Evolutionary conservation across 2,888 invertebrate genomes (phyloP).

Genomic region (Monochamus alternatus): DNA sequence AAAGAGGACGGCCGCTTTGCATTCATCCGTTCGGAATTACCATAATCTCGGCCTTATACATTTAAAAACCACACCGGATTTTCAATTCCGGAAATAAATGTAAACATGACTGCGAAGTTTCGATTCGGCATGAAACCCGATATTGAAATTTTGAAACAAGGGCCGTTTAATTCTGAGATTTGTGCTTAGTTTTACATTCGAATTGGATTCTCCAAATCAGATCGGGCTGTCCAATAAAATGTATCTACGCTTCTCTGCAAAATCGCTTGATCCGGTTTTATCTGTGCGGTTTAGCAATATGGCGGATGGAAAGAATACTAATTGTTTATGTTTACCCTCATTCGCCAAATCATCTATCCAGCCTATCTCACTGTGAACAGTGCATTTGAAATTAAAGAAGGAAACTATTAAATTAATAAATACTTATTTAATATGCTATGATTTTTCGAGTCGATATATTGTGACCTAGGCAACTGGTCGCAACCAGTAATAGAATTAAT

Average conservation of each 20-base stretch:
- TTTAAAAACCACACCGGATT: constrained; percentile 8
- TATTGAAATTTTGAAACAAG: constrained; percentile 51
- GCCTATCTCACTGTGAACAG: too few relatives aligned
- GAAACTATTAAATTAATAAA: too few relatives aligned
- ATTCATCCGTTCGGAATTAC: constrained; percentile 2
- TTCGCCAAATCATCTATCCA: background rate
- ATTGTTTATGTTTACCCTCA: constrained; percentile 26
- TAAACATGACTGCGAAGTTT: constrained; percentile 10
- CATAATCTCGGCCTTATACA: constrained; percentile 13
- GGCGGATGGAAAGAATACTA: constrained; percentile 28
- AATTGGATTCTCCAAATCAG: constrained; percentile 56
- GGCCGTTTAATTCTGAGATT: constrained; percentile 51
- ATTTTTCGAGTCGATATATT: too few relatives aligned
- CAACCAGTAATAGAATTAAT: too few relatives aligned
- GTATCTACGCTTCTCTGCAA: constrained; percentile 56
- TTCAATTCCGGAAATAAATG: constrained; percentile 30
- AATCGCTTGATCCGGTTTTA: constrained; percentile 54
- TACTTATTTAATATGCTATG: too few relatives aligned
- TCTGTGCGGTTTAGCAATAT: constrained; percentile 40
- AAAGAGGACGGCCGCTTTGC: background rate
- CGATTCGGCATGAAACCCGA: constrained; percentile 32
- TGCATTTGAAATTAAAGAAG: too few relatives aligned
- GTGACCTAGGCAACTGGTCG: too few relatives aligned
- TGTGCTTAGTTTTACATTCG: constrained; percentile 57
- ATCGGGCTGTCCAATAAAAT: constrained; percentile 59